Percentiles rank a stretch among this genome's conserved stretches.
Conservation (phyloP, 2,888 invertebrate genomes). For the Anoncus sp. region DNA sequence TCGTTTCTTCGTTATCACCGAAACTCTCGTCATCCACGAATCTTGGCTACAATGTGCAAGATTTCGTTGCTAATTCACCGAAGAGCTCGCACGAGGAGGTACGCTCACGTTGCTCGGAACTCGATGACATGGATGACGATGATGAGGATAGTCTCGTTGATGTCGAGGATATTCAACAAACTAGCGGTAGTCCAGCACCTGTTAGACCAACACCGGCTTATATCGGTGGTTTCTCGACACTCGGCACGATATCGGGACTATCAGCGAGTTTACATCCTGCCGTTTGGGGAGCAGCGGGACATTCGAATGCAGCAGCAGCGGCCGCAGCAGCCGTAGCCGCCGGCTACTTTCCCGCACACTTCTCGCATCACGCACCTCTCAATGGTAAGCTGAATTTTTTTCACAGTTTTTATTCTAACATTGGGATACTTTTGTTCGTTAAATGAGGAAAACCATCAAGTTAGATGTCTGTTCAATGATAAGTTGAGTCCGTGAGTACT, state of each 20-base stretch:
- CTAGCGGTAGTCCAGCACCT: constrained; percentile 73
- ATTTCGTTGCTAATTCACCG: constrained; percentile 75
- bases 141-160: constrained; percentile 89
- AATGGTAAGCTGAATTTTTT: constrained; percentile 73
- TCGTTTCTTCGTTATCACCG: constrained; percentile 52
- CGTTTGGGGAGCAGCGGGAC: constrained; percentile 77
- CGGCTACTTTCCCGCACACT: constrained; percentile 79
- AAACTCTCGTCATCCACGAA: constrained; percentile 54
- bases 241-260: constrained; percentile 74
- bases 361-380: constrained; percentile 78
- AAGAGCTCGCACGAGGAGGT: constrained; percentile 75
- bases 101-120: constrained; percentile 76
- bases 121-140: constrained; percentile 88
- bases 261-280: constrained; percentile 76
- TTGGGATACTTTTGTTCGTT: neutral
- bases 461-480: too few relatives aligned
- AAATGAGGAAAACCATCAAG: too few relatives aligned
- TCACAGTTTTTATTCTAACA: neutral
- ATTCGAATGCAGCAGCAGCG: constrained; percentile 73
- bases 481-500: too few relatives aligned
- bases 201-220: constrained; percentile 80
- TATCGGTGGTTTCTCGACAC: constrained; percentile 77
- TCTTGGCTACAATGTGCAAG: constrained; percentile 56
- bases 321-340: constrained; percentile 75
- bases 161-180: constrained; percentile 88